Conservation (phyloP, 2,888 invertebrate species). For the Polyommatus icarus region DNA sequence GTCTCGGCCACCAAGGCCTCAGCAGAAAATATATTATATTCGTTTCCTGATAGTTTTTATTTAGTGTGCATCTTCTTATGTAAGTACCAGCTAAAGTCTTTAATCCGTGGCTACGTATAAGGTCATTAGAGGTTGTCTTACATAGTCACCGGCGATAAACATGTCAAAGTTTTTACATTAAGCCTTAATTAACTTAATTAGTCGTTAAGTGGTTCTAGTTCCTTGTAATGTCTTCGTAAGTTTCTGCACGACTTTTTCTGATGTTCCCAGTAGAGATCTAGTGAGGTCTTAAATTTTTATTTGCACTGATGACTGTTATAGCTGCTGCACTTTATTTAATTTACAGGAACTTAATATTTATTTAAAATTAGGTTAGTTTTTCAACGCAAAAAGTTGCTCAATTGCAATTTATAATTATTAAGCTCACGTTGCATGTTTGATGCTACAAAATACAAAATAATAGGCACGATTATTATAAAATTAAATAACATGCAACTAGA, state of each 20-base stretch:
- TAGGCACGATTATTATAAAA: neutral
- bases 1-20: too few relatives aligned
- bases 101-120: neutral
- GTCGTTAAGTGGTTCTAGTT: neutral
- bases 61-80: neutral
- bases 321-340: too few relatives aligned
- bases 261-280: neutral
- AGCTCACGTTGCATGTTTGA: neutral
- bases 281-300: neutral
- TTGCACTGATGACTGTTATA: neutral
- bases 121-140: neutral
- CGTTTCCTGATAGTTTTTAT: neutral
- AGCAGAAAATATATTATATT: neutral
- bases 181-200: constrained; percentile 2
- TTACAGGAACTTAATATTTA: too few relatives aligned
- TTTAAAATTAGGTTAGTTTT: neutral
- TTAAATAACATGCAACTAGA: constrained; percentile 8
- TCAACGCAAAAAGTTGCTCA: neutral
- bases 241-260: constrained; percentile 3
- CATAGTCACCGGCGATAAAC: neutral
- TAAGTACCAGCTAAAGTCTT: neutral
- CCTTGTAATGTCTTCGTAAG: constrained; percentile 12
- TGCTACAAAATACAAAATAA: neutral
- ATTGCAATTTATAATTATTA: neutral
- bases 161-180: constrained; percentile 6